phyloP scores from a whole-genome alignment of 2,888 invertebrate genomes.

The Ectemnius continuus region DNA sequence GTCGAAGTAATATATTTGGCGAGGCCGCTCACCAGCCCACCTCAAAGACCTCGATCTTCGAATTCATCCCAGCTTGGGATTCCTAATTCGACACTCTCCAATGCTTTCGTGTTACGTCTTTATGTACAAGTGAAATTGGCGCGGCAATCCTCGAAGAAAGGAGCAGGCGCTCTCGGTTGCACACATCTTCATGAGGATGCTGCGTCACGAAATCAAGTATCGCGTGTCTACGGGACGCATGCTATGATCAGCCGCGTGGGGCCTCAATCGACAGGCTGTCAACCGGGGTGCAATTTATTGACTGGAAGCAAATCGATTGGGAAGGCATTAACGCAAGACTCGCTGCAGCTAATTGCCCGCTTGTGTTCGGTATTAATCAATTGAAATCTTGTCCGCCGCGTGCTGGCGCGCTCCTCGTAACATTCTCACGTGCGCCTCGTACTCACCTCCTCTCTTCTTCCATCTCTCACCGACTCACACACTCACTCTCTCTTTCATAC shows the following conservation, averaged over 20 bases:
- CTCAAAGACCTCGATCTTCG: conserved; percentile 3
- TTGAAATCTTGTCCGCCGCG: conserved; percentile 45
- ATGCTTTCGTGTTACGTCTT: not conserved
- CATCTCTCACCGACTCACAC: not conserved
- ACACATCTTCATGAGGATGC: not conserved
- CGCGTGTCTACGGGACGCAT: conserved; percentile 38
- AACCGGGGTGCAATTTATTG: conserved; percentile 53
- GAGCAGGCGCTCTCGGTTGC: not conserved
- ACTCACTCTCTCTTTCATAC: not conserved
- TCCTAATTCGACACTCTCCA: not conserved
- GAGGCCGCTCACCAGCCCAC: not conserved
- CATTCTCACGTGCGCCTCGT: conserved; percentile 10
- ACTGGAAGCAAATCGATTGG: conserved; percentile 61
- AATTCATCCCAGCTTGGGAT: not conserved
- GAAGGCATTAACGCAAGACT: conserved; percentile 59
- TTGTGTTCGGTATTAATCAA: conserved; percentile 44
- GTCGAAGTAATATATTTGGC: not conserved
- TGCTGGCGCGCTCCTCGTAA: conserved; percentile 28
- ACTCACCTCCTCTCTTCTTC: not conserved
- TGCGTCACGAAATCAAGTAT: conserved; percentile 21
- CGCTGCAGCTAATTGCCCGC: conserved; percentile 49
- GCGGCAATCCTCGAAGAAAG: not conserved
- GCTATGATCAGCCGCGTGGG: conserved; percentile 47
- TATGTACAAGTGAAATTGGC: conserved; percentile 3
- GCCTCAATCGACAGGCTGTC: conserved; percentile 48